Percentiles rank a stretch among this genome's conserved stretches.
Conservation (phyloP, 2,797 vertebrate genomes). For the Tenualosa ilisha region DNA sequence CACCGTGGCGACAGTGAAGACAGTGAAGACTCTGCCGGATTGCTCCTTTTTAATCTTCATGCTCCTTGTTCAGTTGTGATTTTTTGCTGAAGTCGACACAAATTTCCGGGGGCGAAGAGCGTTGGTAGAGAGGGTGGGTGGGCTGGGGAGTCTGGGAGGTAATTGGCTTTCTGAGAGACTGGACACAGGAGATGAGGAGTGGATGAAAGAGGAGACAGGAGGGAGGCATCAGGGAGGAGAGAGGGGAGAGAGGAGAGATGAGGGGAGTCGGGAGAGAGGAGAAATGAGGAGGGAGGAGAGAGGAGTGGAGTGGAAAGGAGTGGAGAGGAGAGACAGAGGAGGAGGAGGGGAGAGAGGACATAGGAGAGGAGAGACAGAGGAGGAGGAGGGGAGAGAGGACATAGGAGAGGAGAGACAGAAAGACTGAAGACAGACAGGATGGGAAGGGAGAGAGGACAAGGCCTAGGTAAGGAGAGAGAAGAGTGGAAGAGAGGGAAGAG, state of each 20-base stretch:
- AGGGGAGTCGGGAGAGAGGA: neutral
- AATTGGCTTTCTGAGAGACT: neutral
- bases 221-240: no score
- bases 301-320: no score
- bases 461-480: no score
- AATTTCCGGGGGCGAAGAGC: neutral
- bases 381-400: no score
- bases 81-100: constrained; percentile 41
- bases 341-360: no score
- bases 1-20: neutral
- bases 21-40: constrained; percentile 30
- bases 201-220: neutral
- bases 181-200: neutral
- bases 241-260: neutral
- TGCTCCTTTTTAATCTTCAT: constrained; percentile 24
- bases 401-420: no score
- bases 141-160: neutral
- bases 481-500: no score
- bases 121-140: neutral
- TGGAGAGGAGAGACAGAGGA: no score
- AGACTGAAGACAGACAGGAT: no score
- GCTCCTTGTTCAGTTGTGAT: constrained; percentile 6
- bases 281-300: neutral
- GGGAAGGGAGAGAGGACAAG: no score
- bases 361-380: no score